Evolutionary conservation across 2,888 invertebrate genomes (phyloP).

Genomic region (Stenchaetothrips biformis): DNA sequence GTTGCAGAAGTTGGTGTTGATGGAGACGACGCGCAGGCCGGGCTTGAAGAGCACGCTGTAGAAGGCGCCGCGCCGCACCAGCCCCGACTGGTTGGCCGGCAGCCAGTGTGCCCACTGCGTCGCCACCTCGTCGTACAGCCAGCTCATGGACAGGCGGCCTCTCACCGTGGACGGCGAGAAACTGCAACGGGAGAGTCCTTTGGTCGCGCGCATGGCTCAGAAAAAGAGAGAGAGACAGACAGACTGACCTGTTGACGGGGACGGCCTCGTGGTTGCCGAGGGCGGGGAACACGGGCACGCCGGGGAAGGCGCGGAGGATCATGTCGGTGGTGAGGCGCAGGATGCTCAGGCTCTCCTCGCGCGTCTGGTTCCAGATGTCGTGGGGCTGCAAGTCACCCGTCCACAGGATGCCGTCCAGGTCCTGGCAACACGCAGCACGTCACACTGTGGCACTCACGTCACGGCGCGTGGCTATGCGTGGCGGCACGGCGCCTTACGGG

Average conservation of each 20-base stretch:
- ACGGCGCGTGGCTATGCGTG: no score
- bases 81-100: constrained; percentile 3
- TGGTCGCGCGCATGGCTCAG: no score
- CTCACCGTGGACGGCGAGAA: constrained; percentile 22
- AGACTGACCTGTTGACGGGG: constrained; percentile 28
- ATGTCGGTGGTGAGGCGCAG: constrained; percentile 15
- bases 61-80: constrained; percentile 27
- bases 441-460: no score
- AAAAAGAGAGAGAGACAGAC: no score
- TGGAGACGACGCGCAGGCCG: constrained; percentile 28
- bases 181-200: no score
- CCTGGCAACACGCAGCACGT: constrained; percentile 12
- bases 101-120: constrained; percentile 25
- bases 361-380: constrained; percentile 29
- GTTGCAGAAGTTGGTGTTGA: constrained; percentile 30
- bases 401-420: constrained; percentile 30
- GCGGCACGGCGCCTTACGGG: neutral
- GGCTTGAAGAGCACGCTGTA: constrained; percentile 21
- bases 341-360: constrained; percentile 9
- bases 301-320: constrained; percentile 24
- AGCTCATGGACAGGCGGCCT: constrained; percentile 21
- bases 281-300: constrained; percentile 28
- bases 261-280: constrained; percentile 30
- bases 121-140: constrained; percentile 27
- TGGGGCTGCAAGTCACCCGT: constrained; percentile 30